A percentile compares a stretch with the other conserved stretches of the same genome.
These are phyloP conservation scores for Cricetomys ansorgei DNA, from an alignment of 2,113 vertebrate species.

Conservation along the genomic window DNA sequence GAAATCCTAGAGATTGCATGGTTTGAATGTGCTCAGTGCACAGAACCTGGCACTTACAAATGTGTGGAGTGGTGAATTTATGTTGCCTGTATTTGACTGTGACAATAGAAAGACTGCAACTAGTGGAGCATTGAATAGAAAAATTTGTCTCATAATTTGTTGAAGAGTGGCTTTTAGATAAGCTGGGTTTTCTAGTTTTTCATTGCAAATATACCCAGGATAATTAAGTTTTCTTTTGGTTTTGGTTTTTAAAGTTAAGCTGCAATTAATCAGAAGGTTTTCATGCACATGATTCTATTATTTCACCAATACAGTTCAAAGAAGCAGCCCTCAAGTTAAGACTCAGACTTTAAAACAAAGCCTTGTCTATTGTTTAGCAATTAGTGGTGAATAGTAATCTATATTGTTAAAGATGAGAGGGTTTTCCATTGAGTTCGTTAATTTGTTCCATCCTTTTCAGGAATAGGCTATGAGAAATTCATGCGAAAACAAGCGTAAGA, in stretches of 20 bases:
- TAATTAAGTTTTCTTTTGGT: conserved; percentile 32
- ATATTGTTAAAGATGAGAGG: conserved; percentile 53
- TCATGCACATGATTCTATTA: conserved; percentile 46
- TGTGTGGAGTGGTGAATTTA: background rate
- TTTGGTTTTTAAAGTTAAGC: conserved; percentile 49
- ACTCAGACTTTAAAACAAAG: conserved; percentile 57
- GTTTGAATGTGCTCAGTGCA: background rate
- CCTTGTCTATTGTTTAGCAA: conserved; percentile 42
- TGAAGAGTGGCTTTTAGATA: background rate
- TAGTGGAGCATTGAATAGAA: background rate
- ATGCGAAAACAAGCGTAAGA: conserved; percentile 3
- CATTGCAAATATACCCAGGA: background rate
- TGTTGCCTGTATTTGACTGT: background rate
- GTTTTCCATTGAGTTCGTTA: conserved; percentile 63
- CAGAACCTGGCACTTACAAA: background rate
- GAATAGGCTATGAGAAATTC: conserved; percentile 33
- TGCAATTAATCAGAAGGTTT: conserved; percentile 61
- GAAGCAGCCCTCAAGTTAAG: conserved; percentile 36
- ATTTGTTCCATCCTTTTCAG: conserved; percentile 16
- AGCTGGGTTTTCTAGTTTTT: conserved; percentile 47
- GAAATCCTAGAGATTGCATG: background rate
- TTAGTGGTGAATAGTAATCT: conserved; percentile 62
- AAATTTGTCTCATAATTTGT: conserved; percentile 38
- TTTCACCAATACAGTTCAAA: conserved; percentile 54
- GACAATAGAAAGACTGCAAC: background rate